phyloP scores from a whole-genome alignment of 2,797 vertebrate species.

The Pipistrellus nathusii region DNA sequence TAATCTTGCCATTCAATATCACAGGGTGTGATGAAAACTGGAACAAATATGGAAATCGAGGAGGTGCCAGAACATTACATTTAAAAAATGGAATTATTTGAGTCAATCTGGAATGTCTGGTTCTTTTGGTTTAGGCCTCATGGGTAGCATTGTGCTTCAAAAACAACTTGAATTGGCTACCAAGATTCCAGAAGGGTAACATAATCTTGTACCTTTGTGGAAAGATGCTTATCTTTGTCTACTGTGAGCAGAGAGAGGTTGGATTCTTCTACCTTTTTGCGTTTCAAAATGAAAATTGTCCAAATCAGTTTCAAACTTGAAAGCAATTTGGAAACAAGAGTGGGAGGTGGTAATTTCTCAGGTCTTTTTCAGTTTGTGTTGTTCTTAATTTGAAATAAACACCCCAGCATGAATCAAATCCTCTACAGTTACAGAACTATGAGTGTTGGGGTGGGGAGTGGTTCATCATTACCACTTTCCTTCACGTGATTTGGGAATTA shows the following conservation, averaged over 20 bases:
- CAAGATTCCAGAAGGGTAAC: slow-evolving; percentile 70
- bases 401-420: slow-evolving; percentile 60
- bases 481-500: slow-evolving; percentile 59
- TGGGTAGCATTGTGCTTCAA: slow-evolving; percentile 75
- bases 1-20: slow-evolving; percentile 70
- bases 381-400: slow-evolving; percentile 73
- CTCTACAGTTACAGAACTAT: slow-evolving; percentile 60
- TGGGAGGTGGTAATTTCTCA: slow-evolving; percentile 67
- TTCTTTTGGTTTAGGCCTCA: slow-evolving; percentile 78
- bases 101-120: slow-evolving; percentile 76
- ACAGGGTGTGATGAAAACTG: slow-evolving; percentile 79
- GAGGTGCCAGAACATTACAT: slow-evolving; percentile 79
- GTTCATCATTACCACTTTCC: slow-evolving; percentile 49
- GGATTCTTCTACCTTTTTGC: slow-evolving; percentile 75
- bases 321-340: slow-evolving; percentile 72
- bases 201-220: slow-evolving; percentile 75
- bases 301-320: slow-evolving; percentile 76
- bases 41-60: slow-evolving; percentile 77
- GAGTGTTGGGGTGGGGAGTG: background rate
- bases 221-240: slow-evolving; percentile 79
- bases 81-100: slow-evolving; percentile 78
- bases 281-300: slow-evolving; percentile 74
- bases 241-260: slow-evolving; percentile 70
- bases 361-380: slow-evolving; percentile 52
- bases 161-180: slow-evolving; percentile 71